Percentiles rank a stretch among this genome's conserved stretches.
Conservation (phyloP, 2,888 invertebrate species). For the Brenthis ino region DNA sequence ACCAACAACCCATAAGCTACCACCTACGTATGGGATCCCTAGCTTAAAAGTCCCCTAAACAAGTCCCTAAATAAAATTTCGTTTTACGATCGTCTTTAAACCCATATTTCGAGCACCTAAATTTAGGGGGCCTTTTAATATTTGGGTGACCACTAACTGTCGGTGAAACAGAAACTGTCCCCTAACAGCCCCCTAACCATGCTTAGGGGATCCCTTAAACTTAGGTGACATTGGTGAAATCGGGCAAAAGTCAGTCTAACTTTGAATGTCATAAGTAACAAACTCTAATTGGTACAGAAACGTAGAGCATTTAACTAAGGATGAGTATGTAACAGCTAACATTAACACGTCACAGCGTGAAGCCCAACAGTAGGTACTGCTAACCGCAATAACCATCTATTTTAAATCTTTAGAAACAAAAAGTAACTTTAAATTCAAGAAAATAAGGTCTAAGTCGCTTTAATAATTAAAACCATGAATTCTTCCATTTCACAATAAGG, state of each 20-base stretch:
- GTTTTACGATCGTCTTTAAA: no score
- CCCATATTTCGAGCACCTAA: no score
- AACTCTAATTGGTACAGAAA: conserved; percentile 1
- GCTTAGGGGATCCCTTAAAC: no score
- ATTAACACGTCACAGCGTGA: conserved; percentile 29
- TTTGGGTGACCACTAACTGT: no score
- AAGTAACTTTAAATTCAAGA: not conserved
- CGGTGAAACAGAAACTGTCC: no score
- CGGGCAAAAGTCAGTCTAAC: not conserved
- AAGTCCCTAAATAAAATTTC: no score
- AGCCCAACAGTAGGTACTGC: conserved; percentile 6
- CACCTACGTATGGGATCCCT: no score
- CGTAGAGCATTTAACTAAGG: conserved; percentile 10
- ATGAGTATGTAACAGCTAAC: not conserved
- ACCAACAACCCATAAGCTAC: no score
- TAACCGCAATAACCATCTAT: conserved; percentile 15
- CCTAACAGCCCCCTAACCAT: no score
- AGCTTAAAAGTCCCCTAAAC: no score
- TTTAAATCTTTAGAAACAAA: not conserved
- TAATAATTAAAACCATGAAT: not conserved
- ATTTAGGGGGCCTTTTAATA: no score
- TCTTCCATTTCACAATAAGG: conserved; percentile 8
- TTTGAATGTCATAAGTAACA: not conserved
- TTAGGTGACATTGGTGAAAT: no score
- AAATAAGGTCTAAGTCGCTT: not conserved